phyloP scores from a whole-genome alignment of 1,140 invertebrate genomes.

The Daktulosphaira vitifoliae region DNA sequence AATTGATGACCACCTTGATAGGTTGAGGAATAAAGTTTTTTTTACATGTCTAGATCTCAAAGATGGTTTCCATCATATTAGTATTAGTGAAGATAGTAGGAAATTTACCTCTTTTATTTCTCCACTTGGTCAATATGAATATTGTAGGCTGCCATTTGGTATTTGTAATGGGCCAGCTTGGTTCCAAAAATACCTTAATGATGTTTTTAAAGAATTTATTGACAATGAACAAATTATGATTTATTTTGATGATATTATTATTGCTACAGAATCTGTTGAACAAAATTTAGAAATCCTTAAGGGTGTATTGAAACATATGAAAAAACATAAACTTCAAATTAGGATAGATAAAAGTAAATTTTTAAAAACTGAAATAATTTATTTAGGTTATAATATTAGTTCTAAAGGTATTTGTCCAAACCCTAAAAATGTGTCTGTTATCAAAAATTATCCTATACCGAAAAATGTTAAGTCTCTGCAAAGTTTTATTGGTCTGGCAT shows the following conservation, averaged over 20 bases:
- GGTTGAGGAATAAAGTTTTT: slow-evolving; percentile 4
- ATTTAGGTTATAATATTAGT: neutral
- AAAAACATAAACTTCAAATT: neutral
- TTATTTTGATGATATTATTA: too few species aligned
- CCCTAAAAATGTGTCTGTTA: neutral
- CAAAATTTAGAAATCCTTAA: too few species aligned
- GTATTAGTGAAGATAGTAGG: neutral
- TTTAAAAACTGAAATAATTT: neutral
- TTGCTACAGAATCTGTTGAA: too few species aligned
- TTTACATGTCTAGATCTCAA: slow-evolving; percentile 4
- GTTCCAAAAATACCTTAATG: too few species aligned
- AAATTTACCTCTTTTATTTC: slow-evolving; percentile 2
- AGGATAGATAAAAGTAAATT: neutral
- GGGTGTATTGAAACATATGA: too few species aligned
- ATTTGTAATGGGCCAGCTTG: neutral
- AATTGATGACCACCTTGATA: slow-evolving; percentile 1
- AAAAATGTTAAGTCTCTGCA: neutral
- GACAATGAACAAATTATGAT: too few species aligned
- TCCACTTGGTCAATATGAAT: slow-evolving; percentile 9
- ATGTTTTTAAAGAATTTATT: too few species aligned
- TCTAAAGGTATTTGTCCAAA: neutral
- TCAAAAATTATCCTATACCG: neutral
- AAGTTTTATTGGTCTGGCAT: neutral
- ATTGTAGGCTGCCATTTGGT: slow-evolving; percentile 18
- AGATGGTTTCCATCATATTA: slow-evolving; percentile 7